Base-by-base conservation (phyloP, 2,888 invertebrate genomes). In the Tridacna gigas region DNA sequence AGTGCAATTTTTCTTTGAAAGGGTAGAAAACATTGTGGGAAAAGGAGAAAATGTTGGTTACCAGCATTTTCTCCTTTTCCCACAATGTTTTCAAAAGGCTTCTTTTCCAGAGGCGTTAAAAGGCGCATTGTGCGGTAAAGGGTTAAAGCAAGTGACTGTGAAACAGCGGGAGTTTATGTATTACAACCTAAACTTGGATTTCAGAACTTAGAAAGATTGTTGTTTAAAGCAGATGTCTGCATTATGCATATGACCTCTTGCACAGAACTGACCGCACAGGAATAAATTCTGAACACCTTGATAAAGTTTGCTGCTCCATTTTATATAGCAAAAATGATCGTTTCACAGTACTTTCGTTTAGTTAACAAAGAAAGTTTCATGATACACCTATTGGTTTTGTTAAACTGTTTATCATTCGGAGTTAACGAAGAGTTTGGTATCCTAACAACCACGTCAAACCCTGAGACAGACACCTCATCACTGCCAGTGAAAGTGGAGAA, bases 21-120 rank as follows among this genome's bases (percentile, higher is more conserved):
- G n/a, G n/a, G 61, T 61, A n/a, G n/a, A 61, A 61, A 61, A 61
- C 22, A 61, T 61, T 61, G 61, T n/a, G 61, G 61, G 9, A 61
- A 61, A 61, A 61, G 18, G 61, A 61, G 12, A 61, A 61, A 61
- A 15, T 61, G 61, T n/a, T 61, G 13, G n/a, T 61, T 61, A 15
- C n/a, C 13, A 61, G n/a, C 61, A 61, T 15, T 61, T 61, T 61
- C 22, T n/a, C n/a, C 22, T 61, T 61, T 61, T n/a, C 12, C n/a
- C 18, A n/a, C 51, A 13, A 51, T 51, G 51, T 61, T 61, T 61
- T 61, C 61, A 61, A 61, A 61, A 61, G 11, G n/a, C 22, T 12
- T 61, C 61, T 61, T 12, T n/a, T 61, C 9, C 22, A 22, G 22
- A 61, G n/a, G 61, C 22, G 22, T 61, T 9, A 61, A n/a, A 61